Evolutionary conservation across 2,888 invertebrate genomes (phyloP).

Genomic region (Pyrgus malvae): DNA sequence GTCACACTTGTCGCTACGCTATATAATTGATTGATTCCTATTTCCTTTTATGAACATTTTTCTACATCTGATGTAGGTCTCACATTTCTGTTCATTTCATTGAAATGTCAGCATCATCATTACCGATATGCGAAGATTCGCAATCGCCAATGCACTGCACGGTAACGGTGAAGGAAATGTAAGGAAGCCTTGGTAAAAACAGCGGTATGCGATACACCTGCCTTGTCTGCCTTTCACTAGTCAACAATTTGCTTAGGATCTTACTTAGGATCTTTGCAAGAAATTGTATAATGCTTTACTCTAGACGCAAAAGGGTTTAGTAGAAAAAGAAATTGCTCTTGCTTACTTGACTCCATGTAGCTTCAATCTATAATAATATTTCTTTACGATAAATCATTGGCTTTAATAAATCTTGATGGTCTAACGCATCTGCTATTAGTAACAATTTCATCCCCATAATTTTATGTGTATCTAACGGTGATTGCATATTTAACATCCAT

Average conservation of each 20-base stretch:
- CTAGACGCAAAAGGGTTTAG: slow-evolving; percentile 9
- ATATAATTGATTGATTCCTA: too few species aligned
- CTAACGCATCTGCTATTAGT: too few species aligned
- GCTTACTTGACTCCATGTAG: not conserved
- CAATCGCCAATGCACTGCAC: not conserved
- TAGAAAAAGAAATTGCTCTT: slow-evolving; percentile 10
- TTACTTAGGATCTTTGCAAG: not conserved
- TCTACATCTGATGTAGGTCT: too few species aligned
- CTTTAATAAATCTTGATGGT: not conserved
- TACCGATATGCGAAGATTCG: too few species aligned
- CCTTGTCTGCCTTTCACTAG: not conserved
- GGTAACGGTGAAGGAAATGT: not conserved
- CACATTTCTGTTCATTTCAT: too few species aligned
- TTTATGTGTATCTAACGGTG: too few species aligned
- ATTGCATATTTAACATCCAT: too few species aligned
- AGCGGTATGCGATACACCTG: not conserved
- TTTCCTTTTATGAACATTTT: too few species aligned
- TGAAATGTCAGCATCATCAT: too few species aligned
- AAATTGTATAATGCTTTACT: not conserved
- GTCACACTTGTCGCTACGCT: too few species aligned
- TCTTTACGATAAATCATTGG: not conserved
- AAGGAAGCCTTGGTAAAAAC: not conserved
- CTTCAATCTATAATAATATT: not conserved
- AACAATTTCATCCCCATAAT: too few species aligned
- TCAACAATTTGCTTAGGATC: not conserved